Evolutionary conservation across 2,888 invertebrate species (phyloP), one percentile per base, ranked within the genome.

Genomic region (Cheilosia scutellata): DNA sequence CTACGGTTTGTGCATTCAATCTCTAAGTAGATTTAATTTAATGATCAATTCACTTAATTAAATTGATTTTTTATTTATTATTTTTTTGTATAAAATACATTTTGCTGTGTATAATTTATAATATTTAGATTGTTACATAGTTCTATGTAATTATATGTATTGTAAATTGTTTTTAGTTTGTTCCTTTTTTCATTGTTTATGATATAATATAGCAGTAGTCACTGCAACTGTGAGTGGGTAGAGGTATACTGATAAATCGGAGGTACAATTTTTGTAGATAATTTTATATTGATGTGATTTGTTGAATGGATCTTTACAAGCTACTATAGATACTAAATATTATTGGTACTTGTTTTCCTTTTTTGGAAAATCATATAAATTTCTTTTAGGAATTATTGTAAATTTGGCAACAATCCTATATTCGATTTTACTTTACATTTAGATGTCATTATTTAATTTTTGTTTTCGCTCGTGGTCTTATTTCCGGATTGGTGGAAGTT

Each of bases 401-500:
- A 77, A 78, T 78, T 83, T 87, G 70, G 78, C 77, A 75, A 79
- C 58, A 33, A 68, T 66, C 53, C 40, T 51, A 31, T 51, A 31
- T 51, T 44, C 29, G 72, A 51, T 11, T 68, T 60, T 53, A 55
- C 37, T 20, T 63, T 40, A 58, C 47, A 13, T 63, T 55, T 4
- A n/a, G 13, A 65, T 42, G 47, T 42, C 25, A n/a, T 71, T 27
- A 27, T 51, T 37, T 66, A 44, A 27, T 13, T 20, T 29, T 27
- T 27, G 7, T 44, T 53, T 66, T 87, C 79, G 66, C 82, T 89
- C 7, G 87, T 51, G n/a, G 7, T 65, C 33, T 68, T 87, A 87
- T 42, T 87, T 87, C 27, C 70, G 72, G 96, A 97, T 97, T 95
- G 92, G 95, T 95, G 55, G 96, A 63, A 88, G 75, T 51, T 89